Evolutionary conservation across 2,797 vertebrate genomes (phyloP).

Genomic region (Pseudochirops cupreus): DNA sequence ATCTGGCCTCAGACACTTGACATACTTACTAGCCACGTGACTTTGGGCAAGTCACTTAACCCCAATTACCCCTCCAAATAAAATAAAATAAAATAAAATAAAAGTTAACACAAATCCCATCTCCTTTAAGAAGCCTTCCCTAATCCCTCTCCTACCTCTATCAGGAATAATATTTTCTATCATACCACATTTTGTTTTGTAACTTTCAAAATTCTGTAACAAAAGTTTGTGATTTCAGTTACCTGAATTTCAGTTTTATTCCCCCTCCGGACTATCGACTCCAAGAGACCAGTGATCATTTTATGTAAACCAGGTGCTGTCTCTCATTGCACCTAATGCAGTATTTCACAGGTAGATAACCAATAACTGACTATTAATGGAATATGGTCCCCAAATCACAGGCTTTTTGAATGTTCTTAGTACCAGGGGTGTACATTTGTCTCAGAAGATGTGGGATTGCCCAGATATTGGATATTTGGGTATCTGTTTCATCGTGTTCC

Average conservation of each 20-base stretch:
- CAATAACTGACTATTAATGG: neutral
- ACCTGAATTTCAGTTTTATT: neutral
- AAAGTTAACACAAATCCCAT: neutral
- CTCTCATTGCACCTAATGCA: neutral
- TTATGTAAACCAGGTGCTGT: neutral
- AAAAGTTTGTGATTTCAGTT: neutral
- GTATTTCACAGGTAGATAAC: neutral
- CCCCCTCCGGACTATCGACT: neutral
- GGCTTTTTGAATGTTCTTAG: slow-evolving; percentile 45
- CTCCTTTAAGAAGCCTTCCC: neutral
- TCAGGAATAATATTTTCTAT: neutral
- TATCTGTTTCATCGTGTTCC: neutral
- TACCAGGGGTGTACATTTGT: slow-evolving; percentile 4
- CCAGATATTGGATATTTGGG: neutral
- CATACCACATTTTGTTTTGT: neutral
- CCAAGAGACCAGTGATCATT: neutral
- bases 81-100: too few species aligned
- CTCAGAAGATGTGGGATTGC: neutral
- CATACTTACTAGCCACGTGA: too few species aligned
- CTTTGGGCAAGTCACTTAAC: too few species aligned
- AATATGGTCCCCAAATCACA: neutral
- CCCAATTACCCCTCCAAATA: too few species aligned
- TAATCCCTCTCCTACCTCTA: neutral
- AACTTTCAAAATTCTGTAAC: neutral
- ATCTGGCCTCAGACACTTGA: too few species aligned